Base-by-base conservation (phyloP, 2,888 invertebrate genomes). In the Stenolophus ochropezus region DNA sequence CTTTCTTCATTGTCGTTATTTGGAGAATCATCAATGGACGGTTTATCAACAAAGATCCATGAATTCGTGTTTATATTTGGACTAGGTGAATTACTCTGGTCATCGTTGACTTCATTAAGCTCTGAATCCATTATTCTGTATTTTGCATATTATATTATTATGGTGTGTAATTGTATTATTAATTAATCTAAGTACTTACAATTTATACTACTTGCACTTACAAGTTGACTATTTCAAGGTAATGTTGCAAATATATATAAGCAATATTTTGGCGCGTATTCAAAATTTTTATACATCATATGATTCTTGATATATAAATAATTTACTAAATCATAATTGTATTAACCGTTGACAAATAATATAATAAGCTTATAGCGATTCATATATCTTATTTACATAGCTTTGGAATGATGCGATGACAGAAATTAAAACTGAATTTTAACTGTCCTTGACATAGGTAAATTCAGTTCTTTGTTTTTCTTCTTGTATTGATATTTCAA, bases 1-100 rank as follows among this genome's bases (percentile, higher is more conserved):
- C 33, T 65, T 5, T 3, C 42, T 18, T 76, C 11, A 47, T 76
- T 21, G 8, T 75, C 51, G n/a, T 21, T 27, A 18, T 49, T 8
- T 11, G 14, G 5, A 65, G 23, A 42, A 73, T 56, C 21, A 56
- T 80, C 33, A 21, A 53, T 20, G 3, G 69, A 21, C 27, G 21
- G n/a, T 25, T 47, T 58, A n/a, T 73, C 73, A 33, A 80, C 42
- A 58, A 73, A 58, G 14, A 80, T 53, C 80, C 80, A 80, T 14
- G 80, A 80, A 16, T 27, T 73, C 20, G 33, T 80, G 23, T 71
- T 80, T 71, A 80, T 56, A 56, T 80, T 16, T 65, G 18, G 33
- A 65, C 27, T 42, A 8, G 6, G 33, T 11, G 33, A 42, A 42
- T 42, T 42, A 42, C 33, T 42, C 33, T 11, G 8, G 33, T 6